phyloP scores from a whole-genome alignment of 2,888 invertebrate genomes.

The Napeogenes sylphis region DNA sequence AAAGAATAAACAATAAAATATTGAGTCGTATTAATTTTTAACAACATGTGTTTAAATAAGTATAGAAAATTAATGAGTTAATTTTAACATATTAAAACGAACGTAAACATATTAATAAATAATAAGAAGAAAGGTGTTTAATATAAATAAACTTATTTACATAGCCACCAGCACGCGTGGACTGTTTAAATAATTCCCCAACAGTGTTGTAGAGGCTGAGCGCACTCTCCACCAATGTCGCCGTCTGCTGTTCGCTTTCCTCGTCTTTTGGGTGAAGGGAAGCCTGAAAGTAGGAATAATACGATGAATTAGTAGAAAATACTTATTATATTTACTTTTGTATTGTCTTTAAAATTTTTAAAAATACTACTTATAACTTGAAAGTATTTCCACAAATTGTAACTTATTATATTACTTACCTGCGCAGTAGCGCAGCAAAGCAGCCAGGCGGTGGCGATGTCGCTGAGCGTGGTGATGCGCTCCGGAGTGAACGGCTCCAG shows the following conservation, averaged over 20 bases:
- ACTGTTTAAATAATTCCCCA: constrained; percentile 87
- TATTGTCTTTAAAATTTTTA: too few relatives aligned
- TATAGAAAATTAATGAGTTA: too few relatives aligned
- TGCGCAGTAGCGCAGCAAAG: constrained; percentile 85
- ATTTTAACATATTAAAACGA: not conserved
- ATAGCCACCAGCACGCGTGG: constrained; percentile 91
- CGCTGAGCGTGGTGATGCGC: constrained; percentile 89
- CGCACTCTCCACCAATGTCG: constrained; percentile 91
- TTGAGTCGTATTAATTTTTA: not conserved
- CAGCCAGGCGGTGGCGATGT: constrained; percentile 89
- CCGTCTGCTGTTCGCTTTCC: constrained; percentile 89
- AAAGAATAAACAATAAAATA: constrained; percentile 9
- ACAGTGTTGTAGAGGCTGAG: constrained; percentile 90
- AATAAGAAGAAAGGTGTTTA: constrained; percentile 2
- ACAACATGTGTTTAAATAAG: too few relatives aligned
- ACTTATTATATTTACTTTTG: too few relatives aligned
- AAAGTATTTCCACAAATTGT: too few relatives aligned
- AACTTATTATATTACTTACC: constrained; percentile 45
- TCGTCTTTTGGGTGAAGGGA: constrained; percentile 80
- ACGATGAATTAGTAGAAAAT: too few relatives aligned
- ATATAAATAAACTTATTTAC: constrained; percentile 72
- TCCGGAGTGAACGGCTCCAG: constrained; percentile 91
- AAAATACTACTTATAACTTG: too few relatives aligned
- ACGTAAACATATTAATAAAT: constrained; percentile 11
- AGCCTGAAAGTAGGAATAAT: constrained; percentile 45